These are phyloP conservation scores for Maniola jurtina DNA, from an alignment of 1,140 invertebrate genomes.

Conservation along the genomic window DNA sequence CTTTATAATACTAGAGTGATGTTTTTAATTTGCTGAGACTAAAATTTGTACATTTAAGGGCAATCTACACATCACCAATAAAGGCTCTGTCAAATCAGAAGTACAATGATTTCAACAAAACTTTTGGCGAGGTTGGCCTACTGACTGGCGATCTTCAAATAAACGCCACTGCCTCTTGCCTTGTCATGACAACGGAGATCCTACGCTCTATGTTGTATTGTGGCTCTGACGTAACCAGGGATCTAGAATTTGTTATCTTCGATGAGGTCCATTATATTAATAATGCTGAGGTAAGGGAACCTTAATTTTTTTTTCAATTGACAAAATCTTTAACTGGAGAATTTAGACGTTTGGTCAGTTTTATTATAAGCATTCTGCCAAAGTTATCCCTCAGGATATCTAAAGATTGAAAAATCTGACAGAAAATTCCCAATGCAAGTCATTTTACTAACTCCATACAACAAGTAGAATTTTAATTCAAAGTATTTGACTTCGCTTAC, in stretches of 20 bases:
- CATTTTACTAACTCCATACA: too few relatives aligned
- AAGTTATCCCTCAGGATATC: background rate
- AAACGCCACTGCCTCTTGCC: conserved; percentile 93
- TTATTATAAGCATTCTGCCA: background rate
- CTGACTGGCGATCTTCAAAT: conserved; percentile 98
- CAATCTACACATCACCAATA: conserved; percentile 99
- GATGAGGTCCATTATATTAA: conserved; percentile 99
- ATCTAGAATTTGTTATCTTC: conserved; percentile 99
- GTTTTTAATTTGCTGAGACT: too few relatives aligned
- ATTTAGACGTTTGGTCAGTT: background rate
- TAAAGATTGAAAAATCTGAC: background rate
- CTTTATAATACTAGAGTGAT: too few relatives aligned
- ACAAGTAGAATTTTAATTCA: too few relatives aligned
- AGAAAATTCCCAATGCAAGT: too few relatives aligned
- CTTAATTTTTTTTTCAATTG: conserved; percentile 6
- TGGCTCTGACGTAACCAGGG: conserved; percentile 95
- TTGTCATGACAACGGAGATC: conserved; percentile 99
- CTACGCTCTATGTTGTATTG: conserved; percentile 98
- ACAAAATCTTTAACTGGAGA: background rate
- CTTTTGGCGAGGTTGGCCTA: conserved; percentile 95
- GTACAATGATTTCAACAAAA: conserved; percentile 96
- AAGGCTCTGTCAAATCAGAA: conserved; percentile 99
- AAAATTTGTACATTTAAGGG: conserved; percentile 79
- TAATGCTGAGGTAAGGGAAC: conserved; percentile 89
- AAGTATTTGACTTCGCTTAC: too few relatives aligned